Evolutionary conservation across 2,888 invertebrate genomes (phyloP), one percentile per base, ranked within the genome.

Genomic region (Epistrophe eligans): DNA sequence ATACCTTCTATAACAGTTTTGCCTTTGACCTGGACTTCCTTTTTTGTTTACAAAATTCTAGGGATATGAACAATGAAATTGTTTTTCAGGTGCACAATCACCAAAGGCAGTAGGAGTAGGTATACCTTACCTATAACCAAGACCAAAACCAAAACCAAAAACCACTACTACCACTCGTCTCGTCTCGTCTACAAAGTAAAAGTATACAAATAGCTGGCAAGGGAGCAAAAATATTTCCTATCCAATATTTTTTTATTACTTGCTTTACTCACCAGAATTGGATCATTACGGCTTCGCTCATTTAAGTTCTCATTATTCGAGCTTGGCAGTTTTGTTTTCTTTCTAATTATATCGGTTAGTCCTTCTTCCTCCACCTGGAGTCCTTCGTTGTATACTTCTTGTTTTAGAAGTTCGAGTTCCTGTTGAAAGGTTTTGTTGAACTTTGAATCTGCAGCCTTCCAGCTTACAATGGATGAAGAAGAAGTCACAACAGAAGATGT

Each of bases 331-430:
- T 96, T 96, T 0, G 95, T 95, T 91, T 96, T 95, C 90, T 95
- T 95, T 84, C 96, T 94, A 83, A 96, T 93, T 80, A 95, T 94
- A 93, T 96, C 96, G 17, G 96, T 95, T 8, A 97, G 93, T 5
- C 97, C 97, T 91, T 97, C 97, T 91, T 97, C 97, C 93, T 97
- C 97, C 7, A 97, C 96, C 92, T 97, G 97, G 17, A 97, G 93
- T 0, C 97, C 97, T 92, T 97, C 97, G 77, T 95, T 94, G 73
- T 97, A 94, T 9, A 97, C 96, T 92, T 97, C 97, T 90, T 97
- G 96, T 90, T 97, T 96, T 90, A 97, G 94, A 91, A 96, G 95
- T 91, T 97, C 96, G n/a, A 97, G 94, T 91, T 97, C 96, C 91
- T 96, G 95, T 91, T 96, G 95, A 80, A 96, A 94, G 32, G 94